These are phyloP conservation scores for Corythoichthys haematopterus DNA, from an alignment of 2,113 vertebrate genomes.

Conservation along the genomic window DNA sequence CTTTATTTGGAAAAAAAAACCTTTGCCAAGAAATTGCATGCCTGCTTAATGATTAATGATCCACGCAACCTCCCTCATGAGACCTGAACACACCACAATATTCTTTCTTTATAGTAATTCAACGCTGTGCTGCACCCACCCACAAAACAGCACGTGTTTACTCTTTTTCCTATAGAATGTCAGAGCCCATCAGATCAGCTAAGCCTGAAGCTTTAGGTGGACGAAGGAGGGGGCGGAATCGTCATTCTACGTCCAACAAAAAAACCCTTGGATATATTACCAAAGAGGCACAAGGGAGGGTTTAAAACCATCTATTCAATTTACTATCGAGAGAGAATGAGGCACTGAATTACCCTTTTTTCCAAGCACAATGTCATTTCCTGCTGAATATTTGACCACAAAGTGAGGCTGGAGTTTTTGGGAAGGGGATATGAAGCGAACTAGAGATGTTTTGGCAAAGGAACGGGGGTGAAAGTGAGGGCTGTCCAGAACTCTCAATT, in stretches of 20 bases:
- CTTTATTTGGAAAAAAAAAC: not conserved
- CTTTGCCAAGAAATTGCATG: not conserved
- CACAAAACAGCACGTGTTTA: constrained; percentile 23
- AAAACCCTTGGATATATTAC: constrained; percentile 33
- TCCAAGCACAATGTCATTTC: constrained; percentile 37
- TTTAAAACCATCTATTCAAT: constrained; percentile 52
- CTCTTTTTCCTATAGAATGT: constrained; percentile 39
- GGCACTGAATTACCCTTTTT: constrained; percentile 16
- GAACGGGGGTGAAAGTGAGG: constrained; percentile 40
- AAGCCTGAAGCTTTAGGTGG: constrained; percentile 29
- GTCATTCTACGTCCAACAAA: constrained; percentile 18
- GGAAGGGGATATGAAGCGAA: constrained; percentile 30
- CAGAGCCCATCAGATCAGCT: constrained; percentile 39
- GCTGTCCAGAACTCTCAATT: constrained; percentile 36
- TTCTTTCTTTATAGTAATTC: constrained; percentile 28
- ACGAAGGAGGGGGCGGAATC: constrained; percentile 20
- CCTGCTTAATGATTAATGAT: not conserved
- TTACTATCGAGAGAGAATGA: constrained; percentile 23
- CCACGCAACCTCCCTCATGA: not conserved
- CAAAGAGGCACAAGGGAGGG: constrained; percentile 36
- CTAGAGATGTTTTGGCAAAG: constrained; percentile 37
- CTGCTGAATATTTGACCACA: constrained; percentile 38
- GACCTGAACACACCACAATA: not conserved
- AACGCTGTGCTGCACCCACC: constrained; percentile 10
- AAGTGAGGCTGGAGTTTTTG: constrained; percentile 42